Evolutionary conservation across 2,113 vertebrate species (phyloP), one percentile per base, ranked within the genome.

Genomic region (Columba livia): DNA sequence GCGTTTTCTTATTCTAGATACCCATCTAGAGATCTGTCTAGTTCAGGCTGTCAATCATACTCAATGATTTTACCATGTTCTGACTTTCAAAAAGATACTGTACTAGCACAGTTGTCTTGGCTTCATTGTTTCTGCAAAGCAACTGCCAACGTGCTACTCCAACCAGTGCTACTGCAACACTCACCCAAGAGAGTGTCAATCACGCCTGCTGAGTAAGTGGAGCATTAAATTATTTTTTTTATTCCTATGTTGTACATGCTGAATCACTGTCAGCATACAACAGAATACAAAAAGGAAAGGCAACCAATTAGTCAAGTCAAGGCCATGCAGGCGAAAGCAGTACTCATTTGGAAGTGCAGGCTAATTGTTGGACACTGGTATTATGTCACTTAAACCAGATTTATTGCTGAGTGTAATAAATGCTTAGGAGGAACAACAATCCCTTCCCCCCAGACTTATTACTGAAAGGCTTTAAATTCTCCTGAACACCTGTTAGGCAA

Each of bases 181-280:
- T 36, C 74, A 58, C 92, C 84, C 94, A 58, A 85, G 80, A 91
- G 72, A 66, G 48, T 79, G 93, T 95, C 95, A 96, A 92, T 96
- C 96, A 92, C 0, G 58, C 31, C 79, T 87, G 84, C 85, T 90
- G 90, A 93, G 85, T 89, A 96, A 96, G 85, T 95, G 66, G 74
- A 96, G 91, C 95, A 94, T 91, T 89, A 94, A 75, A 89, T 96
- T 89, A 87, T 95, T 94, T 91, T 91, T 85, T 94, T 94, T 91
- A 85, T 95, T 84, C 87, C 70, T 38, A 23, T 88, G 87, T 69
- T 89, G 66, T 89, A 96, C 91, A 96, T 62, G 91, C 94, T 96
- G 96, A 96, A 94, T 94, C 91, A 93, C 87, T 94, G 84, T 95
- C 95, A 96, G 60, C 57, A 28, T 29, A 85, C 50, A 95, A 88